Conservation (phyloP, 2,797 vertebrate genomes). For the Helicolenus hilgendorfi region DNA sequence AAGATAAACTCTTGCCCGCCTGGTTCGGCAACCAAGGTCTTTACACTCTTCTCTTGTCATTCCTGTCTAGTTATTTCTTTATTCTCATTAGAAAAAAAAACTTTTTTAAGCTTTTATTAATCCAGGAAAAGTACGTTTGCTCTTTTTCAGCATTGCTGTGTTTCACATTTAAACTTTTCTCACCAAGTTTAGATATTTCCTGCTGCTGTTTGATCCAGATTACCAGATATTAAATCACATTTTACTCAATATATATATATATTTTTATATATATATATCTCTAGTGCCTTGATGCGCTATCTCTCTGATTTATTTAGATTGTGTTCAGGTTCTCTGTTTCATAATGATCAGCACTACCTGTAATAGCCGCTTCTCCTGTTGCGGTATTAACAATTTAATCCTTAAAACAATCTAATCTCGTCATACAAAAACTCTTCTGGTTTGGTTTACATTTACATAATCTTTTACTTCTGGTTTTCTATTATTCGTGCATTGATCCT, state of each 20-base stretch:
- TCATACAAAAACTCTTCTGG: background rate
- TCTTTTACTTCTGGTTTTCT: background rate
- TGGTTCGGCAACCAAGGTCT: background rate
- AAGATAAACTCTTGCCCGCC: slow-evolving; percentile 24
- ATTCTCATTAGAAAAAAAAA: background rate
- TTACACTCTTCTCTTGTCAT: background rate
- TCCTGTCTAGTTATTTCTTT: background rate
- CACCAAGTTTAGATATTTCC: background rate
- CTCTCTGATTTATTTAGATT: background rate
- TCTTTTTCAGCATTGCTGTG: background rate
- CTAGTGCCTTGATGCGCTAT: background rate
- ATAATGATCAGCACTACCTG: background rate
- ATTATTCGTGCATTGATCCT: background rate
- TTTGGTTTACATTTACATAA: background rate
- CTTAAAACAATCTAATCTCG: background rate
- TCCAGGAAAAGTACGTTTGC: background rate
- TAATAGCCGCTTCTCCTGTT: background rate
- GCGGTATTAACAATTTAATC: background rate
- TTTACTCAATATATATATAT: background rate
- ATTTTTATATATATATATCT: background rate
- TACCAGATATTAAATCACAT: background rate
- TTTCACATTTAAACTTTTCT: background rate
- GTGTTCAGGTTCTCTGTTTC: background rate
- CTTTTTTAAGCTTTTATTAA: background rate
- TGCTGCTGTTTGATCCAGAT: background rate